Conservation (phyloP, 2,113 vertebrate genomes). For the Odontophorus gujanensis region DNA sequence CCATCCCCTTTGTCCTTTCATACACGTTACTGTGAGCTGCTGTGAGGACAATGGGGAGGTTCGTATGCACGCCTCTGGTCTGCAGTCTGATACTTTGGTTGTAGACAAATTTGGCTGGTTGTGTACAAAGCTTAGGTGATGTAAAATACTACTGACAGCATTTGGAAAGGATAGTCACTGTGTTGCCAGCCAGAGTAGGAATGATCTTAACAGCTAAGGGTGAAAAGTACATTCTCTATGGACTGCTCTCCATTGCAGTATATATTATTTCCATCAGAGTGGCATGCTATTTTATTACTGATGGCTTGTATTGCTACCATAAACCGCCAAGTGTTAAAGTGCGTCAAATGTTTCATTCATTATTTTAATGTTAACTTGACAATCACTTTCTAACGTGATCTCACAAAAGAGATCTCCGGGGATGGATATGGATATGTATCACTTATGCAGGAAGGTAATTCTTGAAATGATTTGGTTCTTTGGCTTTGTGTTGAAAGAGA, state of each 20-base stretch:
- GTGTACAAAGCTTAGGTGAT: not conserved
- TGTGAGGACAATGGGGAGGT: not conserved
- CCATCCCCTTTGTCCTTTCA: not conserved
- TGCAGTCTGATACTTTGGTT: not conserved
- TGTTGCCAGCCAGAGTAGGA: not conserved
- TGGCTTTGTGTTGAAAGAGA: not conserved
- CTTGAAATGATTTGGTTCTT: not conserved
- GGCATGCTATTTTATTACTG: not conserved
- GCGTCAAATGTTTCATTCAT: not conserved
- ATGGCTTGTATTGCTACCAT: not conserved
- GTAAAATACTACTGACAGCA: not conserved
- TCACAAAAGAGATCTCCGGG: not conserved
- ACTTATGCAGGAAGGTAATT: not conserved
- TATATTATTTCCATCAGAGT: not conserved
- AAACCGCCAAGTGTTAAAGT: not conserved
- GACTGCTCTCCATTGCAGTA: not conserved
- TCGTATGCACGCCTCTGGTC: not conserved
- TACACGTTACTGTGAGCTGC: fast-evolving
- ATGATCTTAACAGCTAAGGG: not conserved
- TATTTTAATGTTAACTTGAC: not conserved
- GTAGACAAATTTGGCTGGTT: not conserved
- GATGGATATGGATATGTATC: not conserved
- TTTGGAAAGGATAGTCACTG: not conserved
- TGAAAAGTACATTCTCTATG: not conserved
- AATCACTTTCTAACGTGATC: not conserved